phyloP scores from a whole-genome alignment of 2,888 invertebrate genomes.

The Perizoma affinitatum region DNA sequence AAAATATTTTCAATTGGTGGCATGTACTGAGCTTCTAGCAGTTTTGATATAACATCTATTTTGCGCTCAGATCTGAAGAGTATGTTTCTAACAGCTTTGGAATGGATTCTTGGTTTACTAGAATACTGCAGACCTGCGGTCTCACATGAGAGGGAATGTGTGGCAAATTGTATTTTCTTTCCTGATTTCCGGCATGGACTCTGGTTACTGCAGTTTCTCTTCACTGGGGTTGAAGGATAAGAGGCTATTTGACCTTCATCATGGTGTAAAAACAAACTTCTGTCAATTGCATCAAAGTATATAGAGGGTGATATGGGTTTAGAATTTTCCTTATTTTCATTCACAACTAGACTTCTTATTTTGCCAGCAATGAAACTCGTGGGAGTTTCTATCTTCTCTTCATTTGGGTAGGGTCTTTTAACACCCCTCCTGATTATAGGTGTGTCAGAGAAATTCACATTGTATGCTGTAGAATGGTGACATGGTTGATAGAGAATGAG shows the following conservation, averaged over 20 bases:
- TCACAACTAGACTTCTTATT: conserved; percentile 67
- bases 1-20: conserved; percentile 70
- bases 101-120: conserved; percentile 44
- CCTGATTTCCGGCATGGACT: conserved; percentile 64
- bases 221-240: conserved; percentile 74
- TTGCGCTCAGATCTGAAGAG: conserved; percentile 67
- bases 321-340: conserved; percentile 58
- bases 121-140: conserved; percentile 56
- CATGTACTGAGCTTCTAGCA: conserved; percentile 53
- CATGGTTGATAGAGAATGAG: conserved; percentile 43
- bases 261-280: conserved; percentile 38
- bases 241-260: conserved; percentile 51
- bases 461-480: conserved; percentile 39
- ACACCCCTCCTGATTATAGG: conserved; percentile 60
- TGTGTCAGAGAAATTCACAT: conserved; percentile 46
- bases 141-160: conserved; percentile 70
- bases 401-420: conserved; percentile 64
- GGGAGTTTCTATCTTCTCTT: conserved; percentile 60
- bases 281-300: conserved; percentile 40
- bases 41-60: conserved; percentile 69
- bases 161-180: conserved; percentile 66
- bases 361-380: conserved; percentile 73
- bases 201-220: conserved; percentile 65
- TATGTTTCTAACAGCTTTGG: conserved; percentile 47
- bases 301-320: conserved; percentile 40